A percentile compares a stretch with the other conserved stretches of the same genome.
Evolutionary conservation across 1,140 invertebrate genomes (phyloP).

Genomic region (Oryzaephilus surinamensis): DNA sequence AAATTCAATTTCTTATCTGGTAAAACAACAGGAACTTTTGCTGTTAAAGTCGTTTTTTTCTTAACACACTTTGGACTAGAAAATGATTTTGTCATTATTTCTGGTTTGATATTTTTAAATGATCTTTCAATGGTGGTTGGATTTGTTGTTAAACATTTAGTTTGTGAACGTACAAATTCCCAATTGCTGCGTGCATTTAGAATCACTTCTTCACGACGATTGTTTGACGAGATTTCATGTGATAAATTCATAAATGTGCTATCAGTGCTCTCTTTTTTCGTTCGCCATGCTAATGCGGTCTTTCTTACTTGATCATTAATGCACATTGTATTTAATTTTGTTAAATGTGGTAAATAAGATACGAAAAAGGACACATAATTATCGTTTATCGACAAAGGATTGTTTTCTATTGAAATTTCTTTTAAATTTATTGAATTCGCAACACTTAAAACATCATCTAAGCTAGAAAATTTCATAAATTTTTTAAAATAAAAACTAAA

Average conservation of each 20-base stretch:
- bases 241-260: conserved; percentile 53
- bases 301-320: conserved; percentile 62
- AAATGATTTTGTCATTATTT: too few relatives aligned
- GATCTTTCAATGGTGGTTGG: conserved; percentile 9
- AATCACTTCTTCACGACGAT: conserved; percentile 62
- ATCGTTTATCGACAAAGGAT: conserved; percentile 62
- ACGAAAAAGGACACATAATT: conserved; percentile 71
- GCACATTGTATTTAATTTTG: conserved; percentile 59
- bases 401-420: conserved; percentile 79
- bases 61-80: too few relatives aligned
- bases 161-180: conserved; percentile 62
- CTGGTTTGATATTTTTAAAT: too few relatives aligned
- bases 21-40: conserved; percentile 10
- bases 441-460: conserved; percentile 70
- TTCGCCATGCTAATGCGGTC: conserved; percentile 63
- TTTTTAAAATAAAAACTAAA: conserved; percentile 10
- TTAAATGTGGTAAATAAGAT: conserved; percentile 60
- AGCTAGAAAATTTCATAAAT: conserved; percentile 41
- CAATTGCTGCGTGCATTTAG: conserved; percentile 72
- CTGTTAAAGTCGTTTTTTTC: conserved; percentile 10
- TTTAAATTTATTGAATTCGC: conserved; percentile 59
- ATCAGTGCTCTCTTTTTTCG: conserved; percentile 60
- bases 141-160: conserved; percentile 38
- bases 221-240: conserved; percentile 53
- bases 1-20: conserved; percentile 20